Base-by-base conservation (phyloP, 2,797 vertebrate genomes). In the Darevskia nairensis region DNA sequence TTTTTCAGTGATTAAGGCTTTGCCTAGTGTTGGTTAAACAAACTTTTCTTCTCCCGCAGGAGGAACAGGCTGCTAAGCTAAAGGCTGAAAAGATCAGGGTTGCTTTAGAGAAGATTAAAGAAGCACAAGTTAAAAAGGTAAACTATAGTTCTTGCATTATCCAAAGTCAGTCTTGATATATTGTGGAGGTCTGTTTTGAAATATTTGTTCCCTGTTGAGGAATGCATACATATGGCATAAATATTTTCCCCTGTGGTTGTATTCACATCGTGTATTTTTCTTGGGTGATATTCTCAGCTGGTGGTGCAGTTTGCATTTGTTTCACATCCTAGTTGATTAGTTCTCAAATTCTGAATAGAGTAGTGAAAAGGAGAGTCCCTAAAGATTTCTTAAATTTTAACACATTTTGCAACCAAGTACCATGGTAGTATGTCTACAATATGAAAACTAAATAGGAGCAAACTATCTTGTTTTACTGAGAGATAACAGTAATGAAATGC, bases 61-160 rank as follows among this genome's bases (percentile, higher is more conserved):
- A 99, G 95, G 99, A 99, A 91, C 99, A 99, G 94, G 98, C 98
- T 89, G 99, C 99, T 93, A 99, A 99, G 93, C 89, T 98, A 88
- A 99, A 99, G 96, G 99, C 99, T 39, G 99, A 99, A 91, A 99
- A 98, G 92, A 99, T 99, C 82, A 96, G 98, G 77, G 97, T 99
- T 89, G 99, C 99, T 0, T 96, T 99, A 93, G 99, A 99, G 96
- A 99, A 99, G 96, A 99, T 99, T 96, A 99, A 99, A 96, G 99
- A 99, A 96, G 99, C 99, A 50, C 99, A 99, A 96, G 98, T 99
- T 87, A 99, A 99, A 97, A 99, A 99, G 98, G 99, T 99, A 92
- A 96, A 95, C 89, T 69, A 17, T 46, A 66, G 5, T 32, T 84
- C 89, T 89, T 75, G 19, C 21, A 32, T 82, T 39, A 2, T 86